phyloP scores from a whole-genome alignment of 1,140 invertebrate genomes.

The Aphidius gifuensis region DNA sequence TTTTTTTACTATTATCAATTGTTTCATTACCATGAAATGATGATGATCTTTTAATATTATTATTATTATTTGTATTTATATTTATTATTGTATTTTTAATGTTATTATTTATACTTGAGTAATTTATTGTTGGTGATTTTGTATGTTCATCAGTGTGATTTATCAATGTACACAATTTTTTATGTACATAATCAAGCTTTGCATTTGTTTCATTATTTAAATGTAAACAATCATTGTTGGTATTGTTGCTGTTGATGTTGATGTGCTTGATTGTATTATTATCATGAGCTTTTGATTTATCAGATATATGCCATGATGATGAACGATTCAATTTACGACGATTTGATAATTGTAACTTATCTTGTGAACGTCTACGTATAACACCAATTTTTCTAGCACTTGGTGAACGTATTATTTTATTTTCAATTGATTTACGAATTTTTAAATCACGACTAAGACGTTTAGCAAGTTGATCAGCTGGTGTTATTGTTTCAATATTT shows the following conservation, averaged over 20 bases:
- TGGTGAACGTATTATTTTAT: conserved; percentile 72
- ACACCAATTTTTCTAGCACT: conserved; percentile 76
- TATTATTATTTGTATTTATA: conserved; percentile 22
- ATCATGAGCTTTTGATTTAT: conserved; percentile 17
- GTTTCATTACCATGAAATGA: conserved; percentile 45
- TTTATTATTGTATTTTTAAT: conserved; percentile 29
- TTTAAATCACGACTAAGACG: conserved; percentile 69
- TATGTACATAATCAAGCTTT: conserved; percentile 39
- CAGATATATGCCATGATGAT: conserved; percentile 41
- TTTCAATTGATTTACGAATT: conserved; percentile 65
- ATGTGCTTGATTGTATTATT: neutral
- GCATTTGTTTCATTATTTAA: conserved; percentile 44
- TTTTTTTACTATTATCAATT: conserved; percentile 28
- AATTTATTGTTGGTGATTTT: conserved; percentile 7
- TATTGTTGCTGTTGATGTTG: conserved; percentile 18
- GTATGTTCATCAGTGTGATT: conserved; percentile 43
- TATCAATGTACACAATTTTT: conserved; percentile 42
- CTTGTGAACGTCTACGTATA: conserved; percentile 66
- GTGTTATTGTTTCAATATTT: conserved; percentile 57
- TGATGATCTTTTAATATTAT: conserved; percentile 40
- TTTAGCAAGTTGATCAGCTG: conserved; percentile 68
- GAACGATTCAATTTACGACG: conserved; percentile 39
- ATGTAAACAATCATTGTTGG: conserved; percentile 23
- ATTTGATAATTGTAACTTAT: conserved; percentile 39
- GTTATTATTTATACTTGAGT: conserved; percentile 27